phyloP scores from a whole-genome alignment of 2,797 vertebrate genomes.

The Atherinosoma microstoma region DNA sequence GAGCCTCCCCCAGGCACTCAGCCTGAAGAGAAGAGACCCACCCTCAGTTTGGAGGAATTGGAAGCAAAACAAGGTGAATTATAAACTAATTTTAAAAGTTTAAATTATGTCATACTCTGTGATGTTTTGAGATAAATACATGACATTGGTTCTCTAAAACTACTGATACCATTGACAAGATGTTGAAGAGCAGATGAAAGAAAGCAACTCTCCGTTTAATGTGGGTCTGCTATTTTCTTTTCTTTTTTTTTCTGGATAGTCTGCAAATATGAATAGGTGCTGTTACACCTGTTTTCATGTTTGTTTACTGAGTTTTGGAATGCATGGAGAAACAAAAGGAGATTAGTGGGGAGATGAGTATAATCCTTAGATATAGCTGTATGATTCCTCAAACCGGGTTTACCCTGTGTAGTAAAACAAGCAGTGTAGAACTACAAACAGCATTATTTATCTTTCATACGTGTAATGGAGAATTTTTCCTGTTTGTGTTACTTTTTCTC shows the following conservation, averaged over 20 bases:
- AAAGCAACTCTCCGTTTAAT: slow-evolving; percentile 23
- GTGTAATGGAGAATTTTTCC: slow-evolving; percentile 13
- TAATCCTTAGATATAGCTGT: not conserved
- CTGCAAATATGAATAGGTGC: slow-evolving; percentile 24
- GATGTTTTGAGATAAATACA: not conserved
- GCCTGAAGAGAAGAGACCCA: slow-evolving; percentile 90
- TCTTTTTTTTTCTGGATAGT: not conserved
- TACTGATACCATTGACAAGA: slow-evolving; percentile 17
- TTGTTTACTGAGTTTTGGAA: not conserved
- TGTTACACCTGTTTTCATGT: slow-evolving; percentile 13
- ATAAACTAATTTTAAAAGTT: not conserved
- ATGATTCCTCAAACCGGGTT: slow-evolving; percentile 30
- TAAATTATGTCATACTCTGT: too few relatives aligned
- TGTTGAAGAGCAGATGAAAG: slow-evolving; percentile 13
- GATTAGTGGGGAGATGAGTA: slow-evolving; percentile 9
- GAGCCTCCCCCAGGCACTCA: slow-evolving; percentile 62
- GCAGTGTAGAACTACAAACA: slow-evolving; percentile 37
- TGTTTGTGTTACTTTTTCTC: not conserved
- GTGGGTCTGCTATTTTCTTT: not conserved
- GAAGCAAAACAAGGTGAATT: slow-evolving; percentile 95
- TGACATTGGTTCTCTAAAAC: not conserved
- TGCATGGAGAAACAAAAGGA: slow-evolving; percentile 15
- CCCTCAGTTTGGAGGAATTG: slow-evolving; percentile 91
- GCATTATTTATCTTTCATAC: slow-evolving; percentile 34
- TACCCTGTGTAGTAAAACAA: slow-evolving; percentile 36